phyloP scores from a whole-genome alignment of 2,797 vertebrate species.

The Botia kubotai region DNA sequence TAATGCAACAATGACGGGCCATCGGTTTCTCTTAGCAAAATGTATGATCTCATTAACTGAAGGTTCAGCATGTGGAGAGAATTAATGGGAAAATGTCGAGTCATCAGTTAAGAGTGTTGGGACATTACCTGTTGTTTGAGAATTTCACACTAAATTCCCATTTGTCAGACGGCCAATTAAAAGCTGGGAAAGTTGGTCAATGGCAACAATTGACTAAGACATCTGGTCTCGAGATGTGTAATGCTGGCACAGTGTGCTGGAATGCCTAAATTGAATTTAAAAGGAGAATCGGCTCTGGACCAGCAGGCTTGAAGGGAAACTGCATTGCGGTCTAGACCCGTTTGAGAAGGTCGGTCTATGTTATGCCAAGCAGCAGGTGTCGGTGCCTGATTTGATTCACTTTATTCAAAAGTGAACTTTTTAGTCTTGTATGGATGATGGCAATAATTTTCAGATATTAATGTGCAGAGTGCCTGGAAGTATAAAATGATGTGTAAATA shows the following conservation, averaged over 20 bases:
- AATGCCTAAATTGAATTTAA: neutral
- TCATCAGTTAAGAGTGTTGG: neutral
- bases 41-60: slow-evolving; percentile 27
- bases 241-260: neutral
- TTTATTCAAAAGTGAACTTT: neutral
- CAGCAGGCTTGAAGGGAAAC: neutral
- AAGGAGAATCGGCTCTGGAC: neutral
- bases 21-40: neutral
- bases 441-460: slow-evolving; percentile 18
- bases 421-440: neutral
- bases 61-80: neutral
- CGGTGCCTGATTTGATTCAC: neutral
- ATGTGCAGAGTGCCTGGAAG: no score
- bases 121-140: neutral
- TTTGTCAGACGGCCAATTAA: slow-evolving; percentile 13
- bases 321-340: neutral
- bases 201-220: neutral
- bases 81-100: slow-evolving; percentile 6
- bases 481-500: neutral
- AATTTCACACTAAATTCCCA: slow-evolving; percentile 1
- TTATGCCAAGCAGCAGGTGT: neutral
- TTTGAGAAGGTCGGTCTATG: neutral
- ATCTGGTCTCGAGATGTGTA: slow-evolving; percentile 8
- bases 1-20: slow-evolving; percentile 17
- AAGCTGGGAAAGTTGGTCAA: slow-evolving; percentile 20